Percentiles rank a stretch among this genome's conserved stretches.
These are phyloP conservation scores for Anastrepha ludens DNA, from an alignment of 1,140 invertebrate genomes.

Conservation along the genomic window DNA sequence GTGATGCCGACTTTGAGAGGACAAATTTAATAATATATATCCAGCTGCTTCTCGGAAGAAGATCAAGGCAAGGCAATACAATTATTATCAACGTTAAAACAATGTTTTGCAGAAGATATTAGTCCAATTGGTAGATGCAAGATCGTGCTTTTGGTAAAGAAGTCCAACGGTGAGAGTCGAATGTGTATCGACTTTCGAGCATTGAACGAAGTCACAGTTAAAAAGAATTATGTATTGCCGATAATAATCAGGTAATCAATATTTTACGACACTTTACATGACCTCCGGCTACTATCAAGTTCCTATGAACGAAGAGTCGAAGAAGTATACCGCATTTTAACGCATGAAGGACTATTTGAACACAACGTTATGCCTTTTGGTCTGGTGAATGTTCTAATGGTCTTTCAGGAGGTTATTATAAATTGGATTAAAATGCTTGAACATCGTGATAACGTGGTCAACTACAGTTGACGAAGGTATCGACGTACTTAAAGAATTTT, in stretches of 20 bases:
- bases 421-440: conserved; percentile 16
- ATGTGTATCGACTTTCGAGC: conserved; percentile 63
- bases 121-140: conserved; percentile 26
- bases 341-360: conserved; percentile 63
- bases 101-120: conserved; percentile 47
- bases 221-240: conserved; percentile 75
- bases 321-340: conserved; percentile 60
- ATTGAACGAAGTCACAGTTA: conserved; percentile 67
- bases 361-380: conserved; percentile 75
- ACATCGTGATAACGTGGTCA: conserved; percentile 15
- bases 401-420: conserved; percentile 66
- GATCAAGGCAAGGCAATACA: not conserved
- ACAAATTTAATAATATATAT: not conserved
- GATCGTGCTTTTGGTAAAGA: conserved; percentile 75
- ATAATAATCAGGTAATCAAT: conserved; percentile 73
- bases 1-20: conserved; percentile 10
- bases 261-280: conserved; percentile 75
- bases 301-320: conserved; percentile 63
- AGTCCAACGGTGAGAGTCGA: conserved; percentile 69
- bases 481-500: conserved; percentile 58
- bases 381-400: conserved; percentile 72
- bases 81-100: not conserved
- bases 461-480: conserved; percentile 60
- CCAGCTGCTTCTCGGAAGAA: not conserved
- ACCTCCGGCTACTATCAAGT: conserved; percentile 74